Evolutionary conservation across 35 echinoderm and acorn worm species (phyloP).

Genomic region (Acanthaster planci): DNA sequence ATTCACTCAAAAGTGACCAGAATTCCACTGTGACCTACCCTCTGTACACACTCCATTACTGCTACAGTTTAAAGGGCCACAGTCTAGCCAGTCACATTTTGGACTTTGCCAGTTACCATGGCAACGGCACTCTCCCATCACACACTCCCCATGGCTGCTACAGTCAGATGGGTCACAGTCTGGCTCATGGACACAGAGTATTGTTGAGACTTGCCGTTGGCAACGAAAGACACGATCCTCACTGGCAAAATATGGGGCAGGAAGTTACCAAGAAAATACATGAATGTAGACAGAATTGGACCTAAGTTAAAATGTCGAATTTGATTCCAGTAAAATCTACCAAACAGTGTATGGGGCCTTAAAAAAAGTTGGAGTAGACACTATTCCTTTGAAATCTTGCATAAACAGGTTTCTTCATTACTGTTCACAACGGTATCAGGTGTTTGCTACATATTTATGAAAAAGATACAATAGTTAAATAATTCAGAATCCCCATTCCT

Average conservation of each 20-base stretch:
- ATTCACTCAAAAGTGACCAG: background rate
- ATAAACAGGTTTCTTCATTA: too few relatives aligned
- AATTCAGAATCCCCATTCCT: too few relatives aligned
- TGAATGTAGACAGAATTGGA: too few relatives aligned
- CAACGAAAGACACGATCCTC: constrained; percentile 56
- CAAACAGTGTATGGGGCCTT: too few relatives aligned
- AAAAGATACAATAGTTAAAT: too few relatives aligned
- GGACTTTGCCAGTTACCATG: constrained; percentile 81
- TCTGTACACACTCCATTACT: constrained; percentile 54
- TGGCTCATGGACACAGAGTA: constrained; percentile 90
- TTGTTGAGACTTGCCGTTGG: constrained; percentile 77
- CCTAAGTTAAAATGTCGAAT: too few relatives aligned
- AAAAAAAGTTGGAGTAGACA: too few relatives aligned
- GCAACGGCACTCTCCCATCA: constrained; percentile 81
- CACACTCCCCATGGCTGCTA: constrained; percentile 78
- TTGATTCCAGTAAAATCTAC: too few relatives aligned
- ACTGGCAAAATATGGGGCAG: background rate
- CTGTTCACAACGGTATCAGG: too few relatives aligned
- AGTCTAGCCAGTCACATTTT: constrained; percentile 56
- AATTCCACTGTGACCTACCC: constrained; percentile 10
- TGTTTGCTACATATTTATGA: too few relatives aligned
- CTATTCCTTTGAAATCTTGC: too few relatives aligned
- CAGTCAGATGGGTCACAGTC: constrained; percentile 71
- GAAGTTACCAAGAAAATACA: background rate
- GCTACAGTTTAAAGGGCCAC: constrained; percentile 68